These are phyloP conservation scores for Hetaerina titia DNA, from an alignment of 2,888 invertebrate species.

Conservation along the genomic window DNA sequence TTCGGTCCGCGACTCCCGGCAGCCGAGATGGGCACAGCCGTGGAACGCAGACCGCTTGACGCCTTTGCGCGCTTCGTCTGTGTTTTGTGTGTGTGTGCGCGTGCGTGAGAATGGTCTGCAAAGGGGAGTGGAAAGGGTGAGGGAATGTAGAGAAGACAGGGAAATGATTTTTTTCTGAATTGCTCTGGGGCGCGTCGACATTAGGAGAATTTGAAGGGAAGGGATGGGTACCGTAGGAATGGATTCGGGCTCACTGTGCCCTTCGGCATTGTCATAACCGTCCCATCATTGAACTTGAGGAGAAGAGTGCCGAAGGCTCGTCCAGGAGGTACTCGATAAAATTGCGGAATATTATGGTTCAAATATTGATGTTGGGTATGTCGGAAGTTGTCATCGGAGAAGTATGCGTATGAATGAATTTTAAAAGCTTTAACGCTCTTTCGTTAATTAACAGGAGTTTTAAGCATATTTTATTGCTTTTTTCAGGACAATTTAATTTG, in stretches of 20 bases:
- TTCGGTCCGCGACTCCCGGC: conserved; percentile 60
- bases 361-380: too few species aligned
- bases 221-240: neutral
- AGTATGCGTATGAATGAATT: too few species aligned
- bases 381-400: too few species aligned
- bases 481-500: too few species aligned
- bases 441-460: too few species aligned
- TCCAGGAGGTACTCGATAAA: too few species aligned
- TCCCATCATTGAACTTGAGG: too few species aligned
- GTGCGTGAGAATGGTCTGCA: conserved; percentile 10
- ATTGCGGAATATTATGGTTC: too few species aligned
- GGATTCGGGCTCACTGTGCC: neutral
- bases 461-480: too few species aligned
- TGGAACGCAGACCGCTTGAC: conserved; percentile 64
- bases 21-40: conserved; percentile 59
- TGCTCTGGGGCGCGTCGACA: neutral
- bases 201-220: neutral
- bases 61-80: conserved; percentile 36
- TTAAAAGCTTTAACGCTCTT: too few species aligned
- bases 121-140: neutral
- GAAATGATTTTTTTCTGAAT: neutral
- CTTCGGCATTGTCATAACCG: too few species aligned
- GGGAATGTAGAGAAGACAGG: neutral
- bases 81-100: neutral
- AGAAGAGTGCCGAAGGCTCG: too few species aligned